phyloP scores from a whole-genome alignment of 2,888 invertebrate species.

The Lepidochrysops patricia region DNA sequence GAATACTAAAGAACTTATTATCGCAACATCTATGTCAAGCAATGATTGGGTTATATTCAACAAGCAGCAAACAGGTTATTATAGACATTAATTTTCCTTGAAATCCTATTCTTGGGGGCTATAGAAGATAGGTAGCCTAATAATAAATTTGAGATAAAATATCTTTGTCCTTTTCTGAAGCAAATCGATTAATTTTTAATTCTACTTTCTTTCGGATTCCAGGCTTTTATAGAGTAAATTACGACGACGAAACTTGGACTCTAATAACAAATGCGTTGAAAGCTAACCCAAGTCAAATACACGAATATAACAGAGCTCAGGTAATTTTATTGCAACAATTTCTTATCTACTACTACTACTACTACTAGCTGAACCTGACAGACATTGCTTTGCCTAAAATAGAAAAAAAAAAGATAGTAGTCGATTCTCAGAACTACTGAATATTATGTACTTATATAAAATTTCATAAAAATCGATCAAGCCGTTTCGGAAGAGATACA shows the following conservation, averaged over 20 bases:
- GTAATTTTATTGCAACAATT: conserved; percentile 10
- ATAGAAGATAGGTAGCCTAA: too few relatives aligned
- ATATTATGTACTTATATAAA: too few relatives aligned
- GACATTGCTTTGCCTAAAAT: too few relatives aligned
- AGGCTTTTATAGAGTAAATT: conserved; percentile 81
- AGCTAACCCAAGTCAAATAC: conserved; percentile 18
- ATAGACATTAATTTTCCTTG: not conserved
- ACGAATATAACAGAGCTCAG: conserved; percentile 25
- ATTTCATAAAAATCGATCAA: too few relatives aligned
- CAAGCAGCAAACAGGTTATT: conserved; percentile 74
- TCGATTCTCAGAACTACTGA: too few relatives aligned
- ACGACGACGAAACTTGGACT: conserved; percentile 75
- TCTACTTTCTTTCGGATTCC: not conserved
- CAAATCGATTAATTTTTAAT: not conserved
- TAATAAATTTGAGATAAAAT: too few relatives aligned
- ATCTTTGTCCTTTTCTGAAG: too few relatives aligned
- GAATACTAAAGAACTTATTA: conserved; percentile 35
- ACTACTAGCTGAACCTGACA: too few relatives aligned
- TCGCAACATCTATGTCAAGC: conserved; percentile 42
- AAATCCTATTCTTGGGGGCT: not conserved
- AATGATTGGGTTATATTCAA: conserved; percentile 77
- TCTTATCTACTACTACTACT: not conserved
- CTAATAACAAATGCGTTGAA: conserved; percentile 40
- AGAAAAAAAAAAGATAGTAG: too few relatives aligned
- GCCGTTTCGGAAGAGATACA: too few relatives aligned